Conservation (phyloP, 1,140 invertebrate species). For the Trinorchestia longiramus region DNA sequence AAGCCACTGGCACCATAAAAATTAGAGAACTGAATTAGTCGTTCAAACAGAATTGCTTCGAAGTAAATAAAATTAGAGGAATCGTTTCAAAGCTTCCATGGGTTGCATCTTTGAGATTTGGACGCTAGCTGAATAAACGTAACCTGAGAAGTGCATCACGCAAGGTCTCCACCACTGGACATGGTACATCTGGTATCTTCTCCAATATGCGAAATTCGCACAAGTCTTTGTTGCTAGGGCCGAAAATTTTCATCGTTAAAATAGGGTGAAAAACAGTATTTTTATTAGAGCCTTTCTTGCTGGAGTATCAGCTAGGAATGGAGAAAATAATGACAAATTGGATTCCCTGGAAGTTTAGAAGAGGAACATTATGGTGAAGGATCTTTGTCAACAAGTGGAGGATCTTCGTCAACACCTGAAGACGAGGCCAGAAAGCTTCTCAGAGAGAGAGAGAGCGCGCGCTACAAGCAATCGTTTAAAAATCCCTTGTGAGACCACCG, state of each 20-base stretch:
- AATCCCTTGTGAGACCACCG: neutral
- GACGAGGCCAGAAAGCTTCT: neutral
- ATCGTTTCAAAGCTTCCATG: neutral
- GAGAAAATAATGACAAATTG: constrained; percentile 2
- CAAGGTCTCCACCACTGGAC: neutral
- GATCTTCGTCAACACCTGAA: no score
- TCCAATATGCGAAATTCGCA: neutral
- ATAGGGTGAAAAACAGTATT: neutral
- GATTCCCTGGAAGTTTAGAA: neutral
- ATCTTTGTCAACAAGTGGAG: neutral
- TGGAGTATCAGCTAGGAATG: neutral
- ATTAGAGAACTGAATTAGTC: neutral
- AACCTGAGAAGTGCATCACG: neutral
- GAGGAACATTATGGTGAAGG: neutral
- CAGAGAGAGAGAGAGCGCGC: no score
- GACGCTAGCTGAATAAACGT: neutral
- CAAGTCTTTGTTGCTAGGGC: neutral
- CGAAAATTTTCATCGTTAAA: neutral
- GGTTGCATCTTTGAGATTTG: no score
- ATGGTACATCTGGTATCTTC: neutral
- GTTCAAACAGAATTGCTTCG: neutral
- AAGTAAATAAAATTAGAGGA: neutral
- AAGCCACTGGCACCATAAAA: neutral
- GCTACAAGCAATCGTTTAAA: neutral
- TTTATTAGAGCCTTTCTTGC: neutral